phyloP scores from a whole-genome alignment of 2,797 vertebrate species.

The Melanotaenia pygmaea region DNA sequence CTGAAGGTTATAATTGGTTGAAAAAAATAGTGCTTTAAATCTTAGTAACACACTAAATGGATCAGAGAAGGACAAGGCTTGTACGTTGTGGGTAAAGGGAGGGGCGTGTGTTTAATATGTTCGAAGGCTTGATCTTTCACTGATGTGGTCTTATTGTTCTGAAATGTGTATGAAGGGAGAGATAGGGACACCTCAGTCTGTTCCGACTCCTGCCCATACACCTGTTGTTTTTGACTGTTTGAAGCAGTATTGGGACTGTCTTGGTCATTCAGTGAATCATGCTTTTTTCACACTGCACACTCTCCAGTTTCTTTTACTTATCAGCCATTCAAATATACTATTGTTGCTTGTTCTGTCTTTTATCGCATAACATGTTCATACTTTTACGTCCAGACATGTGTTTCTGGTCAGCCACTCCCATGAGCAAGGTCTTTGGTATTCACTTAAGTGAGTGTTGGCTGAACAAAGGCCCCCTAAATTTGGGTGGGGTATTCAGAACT shows the following conservation, averaged over 20 bases:
- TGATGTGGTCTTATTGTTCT: constrained; percentile 62
- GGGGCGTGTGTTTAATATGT: constrained; percentile 13
- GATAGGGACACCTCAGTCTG: constrained; percentile 40
- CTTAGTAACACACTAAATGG: constrained; percentile 28
- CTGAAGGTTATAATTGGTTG: constrained; percentile 28
- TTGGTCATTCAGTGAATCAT: constrained; percentile 37
- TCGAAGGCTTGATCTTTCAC: constrained; percentile 28
- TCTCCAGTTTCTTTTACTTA: background rate
- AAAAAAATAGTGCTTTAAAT: constrained; percentile 50
- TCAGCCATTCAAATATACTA: background rate
- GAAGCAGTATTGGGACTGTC: constrained; percentile 39
- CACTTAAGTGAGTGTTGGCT: constrained; percentile 61
- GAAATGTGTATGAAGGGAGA: constrained; percentile 44
- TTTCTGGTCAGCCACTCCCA: constrained; percentile 67
- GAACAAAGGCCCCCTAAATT: constrained; percentile 70
- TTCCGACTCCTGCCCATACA: constrained; percentile 43
- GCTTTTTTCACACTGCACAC: background rate
- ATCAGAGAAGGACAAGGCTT: constrained; percentile 19
- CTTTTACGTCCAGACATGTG: constrained; percentile 54
- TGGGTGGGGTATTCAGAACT: constrained; percentile 64
- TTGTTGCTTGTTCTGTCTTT: background rate
- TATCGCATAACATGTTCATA: constrained; percentile 33
- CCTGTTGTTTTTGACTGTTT: constrained; percentile 68
- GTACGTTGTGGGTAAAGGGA: constrained; percentile 7
- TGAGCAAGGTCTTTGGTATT: constrained; percentile 69